Evolutionary conservation across 2,888 invertebrate genomes (phyloP).

Genomic region (Mechanitis messenoides): DNA sequence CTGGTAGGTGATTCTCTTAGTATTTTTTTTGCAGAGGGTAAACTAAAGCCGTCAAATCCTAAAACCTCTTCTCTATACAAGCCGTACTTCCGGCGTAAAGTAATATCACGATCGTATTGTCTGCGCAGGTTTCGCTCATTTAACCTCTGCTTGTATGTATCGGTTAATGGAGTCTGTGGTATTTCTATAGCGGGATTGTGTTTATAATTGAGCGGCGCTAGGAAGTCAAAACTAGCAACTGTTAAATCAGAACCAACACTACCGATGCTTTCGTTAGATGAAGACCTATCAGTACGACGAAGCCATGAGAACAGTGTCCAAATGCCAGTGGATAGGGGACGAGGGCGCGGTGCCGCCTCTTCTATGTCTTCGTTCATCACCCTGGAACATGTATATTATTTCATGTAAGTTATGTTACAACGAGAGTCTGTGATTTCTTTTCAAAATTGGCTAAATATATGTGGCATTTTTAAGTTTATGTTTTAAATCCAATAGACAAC

Average conservation of each 20-base stretch:
- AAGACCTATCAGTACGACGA: constrained; percentile 73
- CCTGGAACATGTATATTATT: constrained; percentile 19
- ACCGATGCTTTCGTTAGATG: constrained; percentile 75
- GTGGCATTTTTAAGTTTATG: too few relatives aligned
- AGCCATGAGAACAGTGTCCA: constrained; percentile 85
- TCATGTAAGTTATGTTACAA: background rate
- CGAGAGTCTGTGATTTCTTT: too few relatives aligned
- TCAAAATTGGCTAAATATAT: too few relatives aligned
- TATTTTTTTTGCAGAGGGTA: constrained; percentile 46
- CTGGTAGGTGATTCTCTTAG: constrained; percentile 34
- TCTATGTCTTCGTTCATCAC: constrained; percentile 60
- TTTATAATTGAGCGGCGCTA: constrained; percentile 74
- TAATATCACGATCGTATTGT: constrained; percentile 77
- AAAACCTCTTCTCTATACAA: constrained; percentile 47
- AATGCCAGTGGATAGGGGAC: constrained; percentile 67
- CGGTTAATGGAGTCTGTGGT: constrained; percentile 76
- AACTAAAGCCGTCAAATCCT: constrained; percentile 61
- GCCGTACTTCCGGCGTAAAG: constrained; percentile 81
- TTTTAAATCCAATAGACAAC: too few relatives aligned
- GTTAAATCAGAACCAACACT: constrained; percentile 84
- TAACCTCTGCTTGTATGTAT: constrained; percentile 78
- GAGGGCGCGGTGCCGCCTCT: constrained; percentile 53
- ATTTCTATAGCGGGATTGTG: constrained; percentile 55
- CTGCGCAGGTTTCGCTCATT: constrained; percentile 77
- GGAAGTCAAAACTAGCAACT: constrained; percentile 83